Evolutionary conservation across 2,888 invertebrate genomes (phyloP), one percentile per base, ranked within the genome.

Genomic region (Hirtodrosophila confusa): DNA sequence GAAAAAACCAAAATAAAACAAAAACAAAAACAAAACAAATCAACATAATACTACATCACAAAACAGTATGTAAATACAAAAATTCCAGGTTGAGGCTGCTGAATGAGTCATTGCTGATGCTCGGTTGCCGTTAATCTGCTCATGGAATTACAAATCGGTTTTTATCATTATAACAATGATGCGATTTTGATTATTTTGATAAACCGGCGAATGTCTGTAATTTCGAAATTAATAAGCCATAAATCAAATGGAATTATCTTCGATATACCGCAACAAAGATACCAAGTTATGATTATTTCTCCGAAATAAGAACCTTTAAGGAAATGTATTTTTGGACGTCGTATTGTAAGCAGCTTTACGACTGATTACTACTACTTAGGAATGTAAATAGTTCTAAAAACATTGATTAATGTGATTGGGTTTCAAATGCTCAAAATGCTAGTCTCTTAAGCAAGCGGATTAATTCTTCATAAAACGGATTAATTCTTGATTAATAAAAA

Each of bases 21-120:
- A 69, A 57, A n/a, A n/a, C n/a, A n/a, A 65, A 47, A 41, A 40
- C 27, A 51, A 67, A 66, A 37, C 36, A 47, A 69, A 57, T 58
- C 29, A 36, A 56, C 35, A 54, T 40, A 53, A 17, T n/a, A 33
- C 29, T n/a, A 62, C 29, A 36, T 53, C 35, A 54, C 44, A 53
- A 17, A 11, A 33, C 44, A 24, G 53, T 48, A 66, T 44, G 48
- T 61, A 64, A 67, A 71, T 56, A 39, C n/a, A 23, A 31, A 23
- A 31, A 39, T 51, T 48, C 37, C 35, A 43, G 40, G 47, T 41
- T 41, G 31, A 24, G 50, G 35, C 29, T 23, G 10, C 5, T 41
- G 37, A 48, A 55, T 80, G 76, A 80, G 58, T 77, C 76, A 80
- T 48, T 35, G 9, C 6, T 12, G 17, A 23, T 37, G 55, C 10